These are phyloP conservation scores for Hylaeus volcanicus DNA, from an alignment of 1,140 invertebrate species.

Conservation along the genomic window DNA sequence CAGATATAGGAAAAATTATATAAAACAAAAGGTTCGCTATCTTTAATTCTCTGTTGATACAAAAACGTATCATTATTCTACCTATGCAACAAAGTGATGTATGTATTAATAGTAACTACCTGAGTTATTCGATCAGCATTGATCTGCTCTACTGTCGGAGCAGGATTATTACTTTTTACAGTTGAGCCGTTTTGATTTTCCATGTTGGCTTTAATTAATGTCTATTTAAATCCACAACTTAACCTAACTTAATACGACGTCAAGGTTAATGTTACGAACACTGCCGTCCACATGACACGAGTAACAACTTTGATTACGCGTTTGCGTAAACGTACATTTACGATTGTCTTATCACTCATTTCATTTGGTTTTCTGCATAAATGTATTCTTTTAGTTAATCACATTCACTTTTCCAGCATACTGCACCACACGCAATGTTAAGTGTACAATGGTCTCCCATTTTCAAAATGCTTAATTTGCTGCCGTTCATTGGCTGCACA, in stretches of 20 bases:
- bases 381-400: conserved; percentile 2
- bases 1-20: conserved; percentile 11
- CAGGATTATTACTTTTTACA: conserved; percentile 82
- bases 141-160: conserved; percentile 91
- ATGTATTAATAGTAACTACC: conserved; percentile 78
- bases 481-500: no score
- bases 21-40: no score
- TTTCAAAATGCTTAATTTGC: no score
- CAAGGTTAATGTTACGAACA: neutral
- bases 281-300: neutral
- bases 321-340: neutral
- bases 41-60: no score
- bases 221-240: conserved; percentile 18
- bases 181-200: conserved; percentile 64
- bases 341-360: neutral
- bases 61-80: neutral
- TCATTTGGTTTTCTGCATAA: neutral
- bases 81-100: neutral
- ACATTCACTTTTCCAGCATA: neutral
- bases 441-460: no score
- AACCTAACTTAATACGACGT: neutral
- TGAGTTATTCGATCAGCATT: conserved; percentile 90
- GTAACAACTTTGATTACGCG: neutral
- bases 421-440: no score
- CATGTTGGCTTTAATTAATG: conserved; percentile 61